A percentile compares a stretch with the other conserved stretches of the same genome.
phyloP scores from a whole-genome alignment of 2,888 invertebrate species.

The Alitta virens region DNA sequence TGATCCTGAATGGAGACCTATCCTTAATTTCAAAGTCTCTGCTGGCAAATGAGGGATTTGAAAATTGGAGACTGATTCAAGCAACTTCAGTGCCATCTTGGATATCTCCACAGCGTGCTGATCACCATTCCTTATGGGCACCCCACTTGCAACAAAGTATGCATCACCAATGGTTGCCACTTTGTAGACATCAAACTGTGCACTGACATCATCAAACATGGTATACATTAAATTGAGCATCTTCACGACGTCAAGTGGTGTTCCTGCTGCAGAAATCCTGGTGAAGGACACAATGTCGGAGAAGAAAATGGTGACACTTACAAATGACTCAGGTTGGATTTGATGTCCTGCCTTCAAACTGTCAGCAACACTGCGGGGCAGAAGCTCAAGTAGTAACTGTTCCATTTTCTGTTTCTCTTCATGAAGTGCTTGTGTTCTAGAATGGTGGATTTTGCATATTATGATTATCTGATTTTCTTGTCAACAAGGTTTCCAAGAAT shows the following conservation, averaged over 20 bases:
- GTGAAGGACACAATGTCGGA: background rate
- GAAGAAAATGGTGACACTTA: background rate
- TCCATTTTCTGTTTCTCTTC: background rate
- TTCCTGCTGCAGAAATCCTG: no score
- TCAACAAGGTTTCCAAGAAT: no score
- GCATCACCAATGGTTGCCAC: no score
- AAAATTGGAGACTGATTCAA: background rate
- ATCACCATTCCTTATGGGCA: background rate
- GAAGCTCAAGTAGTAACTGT: background rate
- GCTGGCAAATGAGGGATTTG: background rate
- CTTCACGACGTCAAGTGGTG: no score
- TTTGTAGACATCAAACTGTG: no score
- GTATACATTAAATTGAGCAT: background rate
- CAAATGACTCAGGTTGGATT: background rate
- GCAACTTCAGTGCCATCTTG: background rate
- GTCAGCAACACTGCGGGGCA: background rate
- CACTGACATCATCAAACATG: background rate
- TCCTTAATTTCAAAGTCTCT: background rate
- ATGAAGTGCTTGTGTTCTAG: no score
- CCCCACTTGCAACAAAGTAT: background rate
- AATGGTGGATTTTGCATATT: no score
- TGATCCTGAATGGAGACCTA: background rate
- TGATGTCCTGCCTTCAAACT: background rate
- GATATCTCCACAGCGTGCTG: background rate
- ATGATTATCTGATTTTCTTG: no score